phyloP scores from a whole-genome alignment of 1,140 invertebrate genomes.

The Zaprionus nigranus region DNA sequence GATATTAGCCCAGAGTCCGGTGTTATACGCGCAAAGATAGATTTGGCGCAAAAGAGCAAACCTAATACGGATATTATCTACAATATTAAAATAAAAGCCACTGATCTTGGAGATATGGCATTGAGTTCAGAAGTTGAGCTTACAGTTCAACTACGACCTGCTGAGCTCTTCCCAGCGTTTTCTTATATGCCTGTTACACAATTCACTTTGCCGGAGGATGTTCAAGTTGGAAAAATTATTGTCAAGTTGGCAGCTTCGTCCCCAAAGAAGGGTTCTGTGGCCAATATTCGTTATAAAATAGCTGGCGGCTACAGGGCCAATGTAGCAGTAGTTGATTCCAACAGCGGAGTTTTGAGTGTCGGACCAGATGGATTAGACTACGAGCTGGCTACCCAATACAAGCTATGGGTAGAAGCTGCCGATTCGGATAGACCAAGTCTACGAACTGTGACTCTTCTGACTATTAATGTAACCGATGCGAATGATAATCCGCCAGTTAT shows the following conservation, averaged over 20 bases:
- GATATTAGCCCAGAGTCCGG: constrained; percentile 91
- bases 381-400: constrained; percentile 92
- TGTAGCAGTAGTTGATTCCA: constrained; percentile 91
- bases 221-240: constrained; percentile 89
- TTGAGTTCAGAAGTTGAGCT: constrained; percentile 88
- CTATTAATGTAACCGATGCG: constrained; percentile 94
- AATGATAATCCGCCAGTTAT: constrained; percentile 97
- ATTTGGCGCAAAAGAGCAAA: constrained; percentile 74
- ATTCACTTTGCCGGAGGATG: constrained; percentile 92
- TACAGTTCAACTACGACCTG: constrained; percentile 89
- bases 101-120: constrained; percentile 88
- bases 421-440: constrained; percentile 93
- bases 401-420: constrained; percentile 96
- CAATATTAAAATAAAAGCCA: constrained; percentile 90
- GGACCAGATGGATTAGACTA: constrained; percentile 93
- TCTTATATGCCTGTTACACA: constrained; percentile 88
- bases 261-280: constrained; percentile 89
- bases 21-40: constrained; percentile 90
- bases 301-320: constrained; percentile 97
- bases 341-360: constrained; percentile 91
- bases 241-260: constrained; percentile 89
- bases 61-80: constrained; percentile 86
- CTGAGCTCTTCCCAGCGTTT: constrained; percentile 91
- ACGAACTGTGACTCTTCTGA: constrained; percentile 90
- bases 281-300: constrained; percentile 91